phyloP scores from a whole-genome alignment of 2,113 vertebrate species.

The Bucco capensis region DNA sequence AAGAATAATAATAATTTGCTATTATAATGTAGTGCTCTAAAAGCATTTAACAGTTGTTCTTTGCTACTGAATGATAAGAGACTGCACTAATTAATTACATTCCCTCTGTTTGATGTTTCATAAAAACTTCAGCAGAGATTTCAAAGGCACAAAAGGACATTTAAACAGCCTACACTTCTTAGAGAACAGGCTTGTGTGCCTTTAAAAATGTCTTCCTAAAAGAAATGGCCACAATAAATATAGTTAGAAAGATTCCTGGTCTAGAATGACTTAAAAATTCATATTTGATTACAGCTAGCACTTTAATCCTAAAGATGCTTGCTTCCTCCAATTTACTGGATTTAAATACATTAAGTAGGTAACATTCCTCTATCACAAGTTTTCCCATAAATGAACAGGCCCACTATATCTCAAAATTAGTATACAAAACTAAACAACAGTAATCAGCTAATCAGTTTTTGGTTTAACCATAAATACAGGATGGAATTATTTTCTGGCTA shows the following conservation, averaged over 20 bases:
- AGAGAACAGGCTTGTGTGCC: not conserved
- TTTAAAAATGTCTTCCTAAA: not conserved
- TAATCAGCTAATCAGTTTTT: not conserved
- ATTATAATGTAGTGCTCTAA: not conserved
- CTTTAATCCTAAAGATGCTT: not conserved
- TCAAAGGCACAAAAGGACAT: conserved; percentile 22
- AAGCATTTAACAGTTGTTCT: conserved; percentile 1
- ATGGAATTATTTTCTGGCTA: not conserved
- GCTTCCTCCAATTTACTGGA: not conserved
- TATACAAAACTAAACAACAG: not conserved
- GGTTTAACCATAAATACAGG: not conserved
- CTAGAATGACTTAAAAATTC: not conserved
- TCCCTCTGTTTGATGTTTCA: conserved; percentile 12
- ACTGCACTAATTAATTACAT: conserved; percentile 4
- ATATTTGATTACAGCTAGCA: not conserved
- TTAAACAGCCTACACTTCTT: not conserved
- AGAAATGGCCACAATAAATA: not conserved
- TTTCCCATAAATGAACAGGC: not conserved
- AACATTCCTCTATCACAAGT: not conserved
- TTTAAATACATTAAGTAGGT: not conserved
- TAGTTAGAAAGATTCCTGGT: not conserved
- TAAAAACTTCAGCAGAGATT: conserved; percentile 8
- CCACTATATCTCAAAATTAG: not conserved
- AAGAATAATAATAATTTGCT: conserved; percentile 15
- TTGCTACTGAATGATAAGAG: not conserved